phyloP scores from a whole-genome alignment of 2,113 vertebrate genomes.

The Muntiacus muntjak region DNA sequence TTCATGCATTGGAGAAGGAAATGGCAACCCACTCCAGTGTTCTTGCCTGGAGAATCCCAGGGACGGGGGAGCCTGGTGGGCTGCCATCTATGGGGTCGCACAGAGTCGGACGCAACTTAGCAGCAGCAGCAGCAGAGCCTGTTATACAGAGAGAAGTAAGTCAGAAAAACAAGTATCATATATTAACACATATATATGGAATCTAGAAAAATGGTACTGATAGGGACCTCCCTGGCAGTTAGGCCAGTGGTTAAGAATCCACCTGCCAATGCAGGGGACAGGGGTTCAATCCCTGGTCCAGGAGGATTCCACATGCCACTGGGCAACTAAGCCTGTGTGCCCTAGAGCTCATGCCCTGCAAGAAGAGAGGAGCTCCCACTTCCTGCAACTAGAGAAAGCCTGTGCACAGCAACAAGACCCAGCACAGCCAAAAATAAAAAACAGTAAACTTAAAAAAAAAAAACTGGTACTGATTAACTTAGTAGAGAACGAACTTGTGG shows the following conservation, averaged over 20 bases:
- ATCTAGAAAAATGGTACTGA: neutral
- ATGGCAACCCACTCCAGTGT: too few species aligned
- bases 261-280: neutral
- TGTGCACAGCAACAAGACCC: neutral
- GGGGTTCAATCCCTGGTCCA: neutral
- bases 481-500: neutral
- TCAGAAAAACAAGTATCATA: neutral
- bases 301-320: neutral
- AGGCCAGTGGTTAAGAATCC: neutral
- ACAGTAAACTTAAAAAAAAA: neutral
- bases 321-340: neutral
- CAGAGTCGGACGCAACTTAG: too few species aligned
- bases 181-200: neutral
- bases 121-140: neutral
- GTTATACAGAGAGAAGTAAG: neutral
- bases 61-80: too few species aligned
- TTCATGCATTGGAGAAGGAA: too few species aligned
- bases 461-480: neutral
- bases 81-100: too few species aligned
- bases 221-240: neutral
- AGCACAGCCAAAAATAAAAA: neutral
- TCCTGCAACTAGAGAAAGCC: neutral
- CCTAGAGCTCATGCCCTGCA: neutral
- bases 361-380: neutral
- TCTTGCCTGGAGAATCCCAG: too few species aligned